Conservation (phyloP, 2,888 invertebrate genomes). For the Cheilosia soror region DNA sequence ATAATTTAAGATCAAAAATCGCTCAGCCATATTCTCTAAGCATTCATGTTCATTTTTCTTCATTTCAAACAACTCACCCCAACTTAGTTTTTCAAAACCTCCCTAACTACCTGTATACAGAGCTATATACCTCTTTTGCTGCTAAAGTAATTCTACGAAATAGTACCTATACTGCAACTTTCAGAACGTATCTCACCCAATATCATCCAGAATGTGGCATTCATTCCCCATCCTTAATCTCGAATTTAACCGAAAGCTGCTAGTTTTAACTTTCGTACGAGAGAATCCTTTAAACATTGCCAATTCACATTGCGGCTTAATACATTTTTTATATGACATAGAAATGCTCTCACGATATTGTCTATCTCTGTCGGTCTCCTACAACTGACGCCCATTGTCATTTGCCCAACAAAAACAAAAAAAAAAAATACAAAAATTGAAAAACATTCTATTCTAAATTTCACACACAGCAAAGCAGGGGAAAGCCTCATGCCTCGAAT, state of each 20-base stretch:
- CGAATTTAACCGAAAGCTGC: constrained; percentile 1
- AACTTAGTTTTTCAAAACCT: too few species aligned
- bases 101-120: too few species aligned
- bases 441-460: constrained; percentile 49
- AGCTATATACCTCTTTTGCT: too few species aligned
- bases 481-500: not conserved
- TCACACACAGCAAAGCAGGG: not conserved
- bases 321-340: constrained; percentile 72
- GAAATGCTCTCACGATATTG: constrained; percentile 63
- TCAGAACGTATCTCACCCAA: not conserved
- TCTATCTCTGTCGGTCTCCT: constrained; percentile 1
- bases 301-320: constrained; percentile 65
- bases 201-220: not conserved
- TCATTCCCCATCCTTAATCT: constrained; percentile 5
- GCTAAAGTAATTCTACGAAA: too few species aligned
- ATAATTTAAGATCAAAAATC: too few species aligned
- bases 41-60: too few species aligned
- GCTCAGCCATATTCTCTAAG: too few species aligned
- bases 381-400: not conserved
- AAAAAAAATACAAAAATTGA: not conserved
- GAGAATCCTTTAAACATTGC: constrained; percentile 12
- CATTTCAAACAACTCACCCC: too few species aligned
- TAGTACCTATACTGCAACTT: too few species aligned
- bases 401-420: not conserved
- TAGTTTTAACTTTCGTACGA: constrained; percentile 5